Evolutionary conservation across 2,888 invertebrate genomes (phyloP).

Genomic region (Stenolophus ochropezus): DNA sequence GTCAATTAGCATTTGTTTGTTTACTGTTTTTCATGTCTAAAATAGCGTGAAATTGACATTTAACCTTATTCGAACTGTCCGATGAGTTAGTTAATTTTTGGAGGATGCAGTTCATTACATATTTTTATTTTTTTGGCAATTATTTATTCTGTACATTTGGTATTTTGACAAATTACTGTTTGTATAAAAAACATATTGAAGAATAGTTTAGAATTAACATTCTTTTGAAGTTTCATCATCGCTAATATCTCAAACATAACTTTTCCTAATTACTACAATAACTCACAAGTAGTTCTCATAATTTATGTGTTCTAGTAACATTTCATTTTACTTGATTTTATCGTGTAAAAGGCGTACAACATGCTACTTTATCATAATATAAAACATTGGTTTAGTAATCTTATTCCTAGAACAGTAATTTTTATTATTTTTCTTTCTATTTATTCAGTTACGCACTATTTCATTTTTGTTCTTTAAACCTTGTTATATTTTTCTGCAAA

Average conservation of each 20-base stretch:
- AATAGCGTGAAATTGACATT: neutral
- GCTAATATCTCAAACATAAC: neutral
- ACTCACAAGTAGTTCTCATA: neutral
- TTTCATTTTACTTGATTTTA: neutral
- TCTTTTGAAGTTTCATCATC: neutral
- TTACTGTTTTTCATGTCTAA: neutral
- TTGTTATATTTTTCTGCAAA: neutral
- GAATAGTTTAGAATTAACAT: neutral
- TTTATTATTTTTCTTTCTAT: neutral
- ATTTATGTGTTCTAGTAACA: neutral
- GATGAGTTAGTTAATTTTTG: neutral
- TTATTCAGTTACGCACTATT: neutral
- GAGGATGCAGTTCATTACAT: neutral
- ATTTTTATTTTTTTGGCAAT: too few species aligned
- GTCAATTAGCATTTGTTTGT: neutral
- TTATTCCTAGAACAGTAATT: neutral
- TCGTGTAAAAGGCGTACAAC: neutral
- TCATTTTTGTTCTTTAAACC: neutral
- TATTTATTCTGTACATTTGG: too few species aligned
- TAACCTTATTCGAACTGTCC: neutral
- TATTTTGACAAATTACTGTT: too few species aligned
- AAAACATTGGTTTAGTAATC: neutral
- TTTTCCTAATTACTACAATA: neutral
- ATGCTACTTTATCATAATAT: neutral
- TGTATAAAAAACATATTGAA: too few species aligned